These are phyloP conservation scores for Plebejus argus DNA, from an alignment of 2,888 invertebrate genomes.

Conservation along the genomic window DNA sequence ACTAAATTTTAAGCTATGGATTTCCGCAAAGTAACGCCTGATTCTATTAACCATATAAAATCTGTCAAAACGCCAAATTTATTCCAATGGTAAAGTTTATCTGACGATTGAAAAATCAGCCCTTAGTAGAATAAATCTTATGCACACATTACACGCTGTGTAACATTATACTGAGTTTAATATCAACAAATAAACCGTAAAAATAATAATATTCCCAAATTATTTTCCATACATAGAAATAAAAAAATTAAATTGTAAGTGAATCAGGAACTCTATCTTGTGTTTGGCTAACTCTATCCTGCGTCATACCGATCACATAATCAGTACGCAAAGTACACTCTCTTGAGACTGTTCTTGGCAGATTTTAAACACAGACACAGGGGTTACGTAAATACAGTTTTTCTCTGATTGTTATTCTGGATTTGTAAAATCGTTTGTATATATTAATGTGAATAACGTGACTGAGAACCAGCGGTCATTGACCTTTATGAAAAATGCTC, in stretches of 20 bases:
- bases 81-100: no score
- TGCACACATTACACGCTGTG: no score
- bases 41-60: no score
- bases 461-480: no score
- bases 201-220: background rate
- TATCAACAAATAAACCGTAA: background rate
- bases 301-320: constrained; percentile 17
- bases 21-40: no score
- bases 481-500: no score
- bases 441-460: background rate
- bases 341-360: constrained; percentile 15
- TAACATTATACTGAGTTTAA: no score
- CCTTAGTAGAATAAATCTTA: no score
- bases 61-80: no score
- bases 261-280: background rate
- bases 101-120: no score
- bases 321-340: background rate
- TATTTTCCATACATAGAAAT: background rate
- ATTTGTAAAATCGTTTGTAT: background rate
- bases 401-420: constrained; percentile 11
- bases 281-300: background rate
- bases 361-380: background rate
- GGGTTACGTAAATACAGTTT: constrained; percentile 1
- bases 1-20: no score
- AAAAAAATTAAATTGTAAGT: background rate